A percentile compares a stretch with the other conserved stretches of the same genome.
Conservation (phyloP, 1,140 invertebrate species). For the Drosophila guanche region DNA sequence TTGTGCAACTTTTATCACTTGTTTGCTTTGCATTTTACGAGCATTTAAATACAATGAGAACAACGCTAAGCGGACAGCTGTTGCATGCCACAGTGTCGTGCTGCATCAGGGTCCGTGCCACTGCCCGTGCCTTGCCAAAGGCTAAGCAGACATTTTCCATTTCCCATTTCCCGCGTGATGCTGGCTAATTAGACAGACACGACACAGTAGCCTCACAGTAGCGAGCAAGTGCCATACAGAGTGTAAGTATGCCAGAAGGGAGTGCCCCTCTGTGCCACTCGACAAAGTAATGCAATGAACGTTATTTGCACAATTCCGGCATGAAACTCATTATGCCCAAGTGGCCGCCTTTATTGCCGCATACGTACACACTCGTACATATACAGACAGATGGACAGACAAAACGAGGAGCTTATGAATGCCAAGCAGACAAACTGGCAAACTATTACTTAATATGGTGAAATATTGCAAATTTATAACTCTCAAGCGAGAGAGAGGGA, state of each 20-base stretch:
- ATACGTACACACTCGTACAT: slow-evolving; percentile 18
- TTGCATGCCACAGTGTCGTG: slow-evolving; percentile 31
- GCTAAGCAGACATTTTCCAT: slow-evolving; percentile 41
- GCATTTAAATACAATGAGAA: slow-evolving; percentile 68
- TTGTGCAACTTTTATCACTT: slow-evolving; percentile 68
- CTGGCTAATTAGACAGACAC: slow-evolving; percentile 30
- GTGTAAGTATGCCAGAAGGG: too few relatives aligned
- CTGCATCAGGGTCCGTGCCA: slow-evolving; percentile 5
- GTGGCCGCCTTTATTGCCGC: slow-evolving; percentile 48
- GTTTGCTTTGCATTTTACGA: slow-evolving; percentile 65
- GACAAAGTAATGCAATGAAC: slow-evolving; percentile 40
- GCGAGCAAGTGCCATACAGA: neutral
- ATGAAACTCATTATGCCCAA: slow-evolving; percentile 49
- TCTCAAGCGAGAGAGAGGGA: slow-evolving; percentile 1
- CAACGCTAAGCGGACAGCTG: slow-evolving; percentile 39
- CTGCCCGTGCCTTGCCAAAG: slow-evolving; percentile 9
- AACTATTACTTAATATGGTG: slow-evolving; percentile 71
- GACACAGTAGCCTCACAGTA: neutral
- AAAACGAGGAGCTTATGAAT: slow-evolving; percentile 31
- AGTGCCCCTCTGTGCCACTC: neutral
- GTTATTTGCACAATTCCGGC: slow-evolving; percentile 23
- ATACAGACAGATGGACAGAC: slow-evolving; percentile 6
- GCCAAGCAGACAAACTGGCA: slow-evolving; percentile 36
- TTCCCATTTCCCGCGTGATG: slow-evolving; percentile 32
- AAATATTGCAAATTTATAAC: slow-evolving; percentile 66